Evolutionary conservation across 2,797 vertebrate genomes (phyloP).

Genomic region (Bufotes viridis): DNA sequence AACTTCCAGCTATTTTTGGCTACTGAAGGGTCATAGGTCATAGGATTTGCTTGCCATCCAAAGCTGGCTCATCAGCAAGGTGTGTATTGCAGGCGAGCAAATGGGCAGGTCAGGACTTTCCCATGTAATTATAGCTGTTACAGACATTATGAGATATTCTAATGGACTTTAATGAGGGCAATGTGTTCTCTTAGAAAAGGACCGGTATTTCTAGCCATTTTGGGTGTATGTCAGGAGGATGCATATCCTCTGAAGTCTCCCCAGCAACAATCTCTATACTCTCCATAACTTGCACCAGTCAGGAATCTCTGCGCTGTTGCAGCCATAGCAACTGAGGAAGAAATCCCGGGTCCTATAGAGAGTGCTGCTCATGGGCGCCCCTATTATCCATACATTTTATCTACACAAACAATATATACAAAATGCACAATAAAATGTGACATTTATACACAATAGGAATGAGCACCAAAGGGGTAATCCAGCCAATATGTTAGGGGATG

Average conservation of each 20-base stretch:
- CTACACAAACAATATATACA: neutral
- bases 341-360: neutral
- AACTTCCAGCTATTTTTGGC: too few relatives aligned
- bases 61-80: too few relatives aligned
- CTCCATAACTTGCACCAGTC: neutral
- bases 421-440: neutral
- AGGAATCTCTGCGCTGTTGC: neutral
- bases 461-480: neutral
- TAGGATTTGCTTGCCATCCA: too few relatives aligned
- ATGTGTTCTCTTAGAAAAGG: too few relatives aligned
- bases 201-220: neutral
- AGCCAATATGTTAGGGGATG: neutral
- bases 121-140: too few relatives aligned
- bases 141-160: too few relatives aligned
- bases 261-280: neutral
- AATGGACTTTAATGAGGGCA: too few relatives aligned
- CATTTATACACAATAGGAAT: neutral
- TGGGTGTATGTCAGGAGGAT: neutral
- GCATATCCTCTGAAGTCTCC: neutral
- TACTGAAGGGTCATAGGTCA: too few relatives aligned
- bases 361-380: neutral
- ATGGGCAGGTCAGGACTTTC: too few relatives aligned
- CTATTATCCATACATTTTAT: neutral
- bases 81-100: too few relatives aligned
- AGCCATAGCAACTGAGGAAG: constrained; percentile 3